Evolutionary conservation across 1,140 invertebrate genomes (phyloP).

Genomic region (Penaeus indicus): DNA sequence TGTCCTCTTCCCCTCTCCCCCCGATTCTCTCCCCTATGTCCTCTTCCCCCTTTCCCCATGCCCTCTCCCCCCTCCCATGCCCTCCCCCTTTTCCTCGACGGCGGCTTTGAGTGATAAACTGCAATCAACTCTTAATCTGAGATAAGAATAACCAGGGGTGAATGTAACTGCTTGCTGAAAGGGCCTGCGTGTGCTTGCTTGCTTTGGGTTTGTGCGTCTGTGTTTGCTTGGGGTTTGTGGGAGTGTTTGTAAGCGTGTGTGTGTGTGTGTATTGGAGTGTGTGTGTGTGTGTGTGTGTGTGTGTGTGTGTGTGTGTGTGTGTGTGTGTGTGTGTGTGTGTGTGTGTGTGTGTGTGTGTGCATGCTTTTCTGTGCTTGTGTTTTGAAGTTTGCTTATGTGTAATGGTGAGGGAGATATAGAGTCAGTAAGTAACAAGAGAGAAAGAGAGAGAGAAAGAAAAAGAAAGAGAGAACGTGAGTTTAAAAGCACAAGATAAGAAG

Average conservation of each 20-base stretch:
- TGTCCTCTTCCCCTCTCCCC: too few relatives aligned
- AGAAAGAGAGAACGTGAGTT: too few relatives aligned
- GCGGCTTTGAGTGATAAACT: too few relatives aligned
- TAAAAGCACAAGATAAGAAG: too few relatives aligned
- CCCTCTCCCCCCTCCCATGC: not conserved
- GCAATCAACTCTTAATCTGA: too few relatives aligned
- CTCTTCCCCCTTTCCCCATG: not conserved
- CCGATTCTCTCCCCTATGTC: not conserved
- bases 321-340: not conserved
- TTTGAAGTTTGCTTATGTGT: not conserved
- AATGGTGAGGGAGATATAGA: too few relatives aligned
- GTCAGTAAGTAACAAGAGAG: too few relatives aligned
- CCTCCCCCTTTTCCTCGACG: not conserved
- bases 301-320: not conserved
- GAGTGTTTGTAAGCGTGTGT: not conserved
- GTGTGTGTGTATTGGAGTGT: not conserved
- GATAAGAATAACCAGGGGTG: too few relatives aligned
- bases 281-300: not conserved
- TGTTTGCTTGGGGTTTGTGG: not conserved
- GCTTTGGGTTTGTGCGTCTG: not conserved
- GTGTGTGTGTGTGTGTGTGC: not conserved
- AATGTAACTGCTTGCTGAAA: too few relatives aligned
- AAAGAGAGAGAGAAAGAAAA: too few relatives aligned
- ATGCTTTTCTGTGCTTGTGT: not conserved
- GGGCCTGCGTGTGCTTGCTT: too few relatives aligned